phyloP scores from a whole-genome alignment of 1,140 invertebrate genomes.

The Zaprionus nigranus region DNA sequence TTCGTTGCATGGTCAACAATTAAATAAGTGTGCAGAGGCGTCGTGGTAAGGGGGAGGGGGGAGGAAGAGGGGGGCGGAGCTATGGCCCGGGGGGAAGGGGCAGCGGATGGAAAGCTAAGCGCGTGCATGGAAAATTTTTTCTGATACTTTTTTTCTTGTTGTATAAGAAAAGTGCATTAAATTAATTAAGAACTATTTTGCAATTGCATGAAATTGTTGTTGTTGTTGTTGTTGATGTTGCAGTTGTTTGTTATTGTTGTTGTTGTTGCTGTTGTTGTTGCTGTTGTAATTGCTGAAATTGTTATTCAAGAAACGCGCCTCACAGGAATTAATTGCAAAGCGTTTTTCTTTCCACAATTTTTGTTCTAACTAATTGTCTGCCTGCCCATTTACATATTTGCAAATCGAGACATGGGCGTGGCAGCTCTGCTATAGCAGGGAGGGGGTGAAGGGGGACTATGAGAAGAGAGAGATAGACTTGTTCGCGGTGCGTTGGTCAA shows the following conservation, averaged over 20 bases:
- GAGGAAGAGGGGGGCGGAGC: not conserved
- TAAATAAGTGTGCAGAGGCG: constrained; percentile 10
- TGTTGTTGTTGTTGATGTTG: constrained; percentile 18
- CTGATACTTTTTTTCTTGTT: constrained; percentile 26
- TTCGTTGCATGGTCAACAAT: constrained; percentile 30
- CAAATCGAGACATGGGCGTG: constrained; percentile 26
- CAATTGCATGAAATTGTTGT: constrained; percentile 49
- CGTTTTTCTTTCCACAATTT: constrained; percentile 50
- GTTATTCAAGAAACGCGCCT: constrained; percentile 68
- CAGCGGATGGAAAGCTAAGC: constrained; percentile 3
- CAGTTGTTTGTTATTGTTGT: constrained; percentile 21
- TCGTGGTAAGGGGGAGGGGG: too few species aligned
- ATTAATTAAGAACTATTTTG: constrained; percentile 55
- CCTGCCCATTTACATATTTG: constrained; percentile 45
- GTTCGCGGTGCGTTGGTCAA: constrained; percentile 18
- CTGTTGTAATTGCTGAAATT: constrained; percentile 33
- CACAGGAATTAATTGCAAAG: constrained; percentile 64
- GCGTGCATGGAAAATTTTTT: constrained; percentile 34
- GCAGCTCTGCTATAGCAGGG: constrained; percentile 5
- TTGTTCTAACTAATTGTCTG: constrained; percentile 63
- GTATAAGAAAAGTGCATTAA: constrained; percentile 36
- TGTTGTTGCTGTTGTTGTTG: constrained; percentile 23
- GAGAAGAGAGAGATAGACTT: not conserved
- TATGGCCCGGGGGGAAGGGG: not conserved
- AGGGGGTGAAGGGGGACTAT: not conserved